Evolutionary conservation across 35 echinoderm and acorn worm species (phyloP), one percentile per base, ranked within the genome.

Genomic region (Patiria miniata): DNA sequence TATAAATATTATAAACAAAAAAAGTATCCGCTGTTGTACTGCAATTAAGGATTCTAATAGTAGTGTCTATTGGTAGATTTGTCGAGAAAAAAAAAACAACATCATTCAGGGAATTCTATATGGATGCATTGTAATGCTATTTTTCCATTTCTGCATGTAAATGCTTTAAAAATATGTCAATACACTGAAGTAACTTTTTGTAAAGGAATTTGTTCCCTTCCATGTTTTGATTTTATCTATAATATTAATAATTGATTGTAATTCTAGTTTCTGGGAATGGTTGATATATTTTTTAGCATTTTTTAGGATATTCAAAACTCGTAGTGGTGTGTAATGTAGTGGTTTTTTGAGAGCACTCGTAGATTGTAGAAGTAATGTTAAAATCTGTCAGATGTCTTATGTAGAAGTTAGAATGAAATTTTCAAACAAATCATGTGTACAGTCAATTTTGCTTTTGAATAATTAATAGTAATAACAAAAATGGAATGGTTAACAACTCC

Each of bases 221-320:
- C 65, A 73, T 73, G 65, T 73, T 73, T 73, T 73, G 65, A 73
- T 73, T 73, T 73, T 73, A 73, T 73, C 65, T 73, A 73, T 73
- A 34, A 73, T 73, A 73, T 73, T 73, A 73, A 73, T 73, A 32
- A 73, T 73, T 73, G 34, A 73, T 73, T 73, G 65, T 73, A 73
- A 73, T 30, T 73, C 65, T 73, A 73, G 65, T 73, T 73, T 73
- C 65, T 73, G 65, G 65, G 65, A 73, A 73, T 34, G 65, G 65
- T 73, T 73, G 65, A 73, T 73, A 73, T 73, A 73, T 73, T 73
- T 73, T 73, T 30, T 73, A 73, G 65, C 26, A 73, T 30, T 73
- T 73, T 73, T 73, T 73, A 73, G 65, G 26, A 73, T 73, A 32
- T 73, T 73, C 26, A 30, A 73, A 18, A 73, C 65, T 6, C 42